These are phyloP conservation scores for Melanostigma gelatinosum DNA, from an alignment of 2,113 vertebrate species.

Conservation along the genomic window DNA sequence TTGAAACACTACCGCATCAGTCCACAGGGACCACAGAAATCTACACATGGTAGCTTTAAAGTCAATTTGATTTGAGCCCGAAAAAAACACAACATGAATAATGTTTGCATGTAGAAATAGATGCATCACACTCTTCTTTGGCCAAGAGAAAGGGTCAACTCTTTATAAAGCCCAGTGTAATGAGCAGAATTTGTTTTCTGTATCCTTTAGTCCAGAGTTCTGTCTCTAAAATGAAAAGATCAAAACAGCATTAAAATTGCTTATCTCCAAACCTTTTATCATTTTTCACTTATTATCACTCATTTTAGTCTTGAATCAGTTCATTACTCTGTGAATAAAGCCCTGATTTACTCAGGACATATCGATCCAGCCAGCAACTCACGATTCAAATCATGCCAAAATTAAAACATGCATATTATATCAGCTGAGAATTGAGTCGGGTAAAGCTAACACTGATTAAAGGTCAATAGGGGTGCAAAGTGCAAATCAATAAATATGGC, in stretches of 20 bases:
- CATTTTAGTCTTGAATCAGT: conserved; percentile 56
- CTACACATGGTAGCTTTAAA: background rate
- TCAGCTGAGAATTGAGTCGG: conserved; percentile 32
- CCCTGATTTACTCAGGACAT: conserved; percentile 52
- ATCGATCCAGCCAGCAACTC: conserved; percentile 56
- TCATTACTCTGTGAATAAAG: conserved; percentile 51
- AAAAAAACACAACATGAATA: background rate
- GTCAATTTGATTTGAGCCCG: conserved; percentile 11
- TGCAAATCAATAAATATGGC: conserved; percentile 55
- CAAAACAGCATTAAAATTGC: conserved; percentile 10
- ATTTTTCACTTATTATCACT: background rate
- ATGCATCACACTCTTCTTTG: background rate
- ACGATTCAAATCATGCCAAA: conserved; percentile 59
- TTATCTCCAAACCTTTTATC: conserved; percentile 23
- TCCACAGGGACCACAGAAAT: no score
- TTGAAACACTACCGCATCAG: background rate
- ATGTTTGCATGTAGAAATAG: background rate
- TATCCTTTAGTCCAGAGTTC: background rate
- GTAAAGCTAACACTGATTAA: conserved; percentile 45
- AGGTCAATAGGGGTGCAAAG: conserved; percentile 52
- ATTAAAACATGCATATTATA: conserved; percentile 42
- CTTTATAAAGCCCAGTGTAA: background rate
- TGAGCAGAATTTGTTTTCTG: background rate
- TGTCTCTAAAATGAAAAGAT: conserved; percentile 23
- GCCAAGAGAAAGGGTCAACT: background rate